A percentile compares a stretch with the other conserved stretches of the same genome.
Evolutionary conservation across 2,797 vertebrate genomes (phyloP).

Genomic region (Fistularia commersonii): DNA sequence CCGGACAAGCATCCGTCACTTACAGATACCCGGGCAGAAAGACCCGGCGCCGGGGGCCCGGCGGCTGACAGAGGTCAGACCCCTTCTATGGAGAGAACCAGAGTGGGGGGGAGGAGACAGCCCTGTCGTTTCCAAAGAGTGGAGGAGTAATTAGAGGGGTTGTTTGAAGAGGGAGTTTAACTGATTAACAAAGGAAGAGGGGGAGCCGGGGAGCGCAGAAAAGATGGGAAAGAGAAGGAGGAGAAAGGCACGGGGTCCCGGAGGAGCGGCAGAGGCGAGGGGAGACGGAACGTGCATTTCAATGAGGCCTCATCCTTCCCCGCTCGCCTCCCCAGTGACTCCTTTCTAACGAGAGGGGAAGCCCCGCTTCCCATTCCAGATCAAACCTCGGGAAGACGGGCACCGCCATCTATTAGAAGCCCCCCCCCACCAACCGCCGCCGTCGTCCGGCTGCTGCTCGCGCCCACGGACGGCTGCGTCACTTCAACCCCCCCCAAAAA

Average conservation of each 20-base stretch:
- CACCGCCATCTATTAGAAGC: constrained; percentile 60
- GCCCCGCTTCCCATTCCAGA: constrained; percentile 66
- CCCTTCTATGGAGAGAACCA: constrained; percentile 52
- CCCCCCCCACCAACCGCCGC: too few relatives aligned
- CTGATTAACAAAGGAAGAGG: constrained; percentile 81
- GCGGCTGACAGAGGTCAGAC: constrained; percentile 80
- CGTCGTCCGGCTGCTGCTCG: too few relatives aligned
- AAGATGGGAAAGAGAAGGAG: constrained; percentile 61
- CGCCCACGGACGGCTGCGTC: too few relatives aligned
- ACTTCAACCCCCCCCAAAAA: constrained; percentile 32
- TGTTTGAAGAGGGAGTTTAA: constrained; percentile 86
- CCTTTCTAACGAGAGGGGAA: constrained; percentile 68
- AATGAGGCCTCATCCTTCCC: constrained; percentile 74
- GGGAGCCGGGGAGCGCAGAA: constrained; percentile 57
- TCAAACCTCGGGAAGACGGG: constrained; percentile 44
- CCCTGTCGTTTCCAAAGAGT: constrained; percentile 74
- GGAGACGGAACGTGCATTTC: constrained; percentile 75
- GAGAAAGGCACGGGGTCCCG: constrained; percentile 62
- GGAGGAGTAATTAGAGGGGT: constrained; percentile 81
- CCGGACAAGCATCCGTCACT: constrained; percentile 4
- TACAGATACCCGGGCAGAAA: constrained; percentile 14
- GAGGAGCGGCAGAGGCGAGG: constrained; percentile 46
- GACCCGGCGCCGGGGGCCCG: constrained; percentile 36
- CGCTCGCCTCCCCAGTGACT: constrained; percentile 73
- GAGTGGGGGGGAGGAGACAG: constrained; percentile 48